Base-by-base conservation (phyloP, 2,113 vertebrate genomes). In the Tupaia chinensis region DNA sequence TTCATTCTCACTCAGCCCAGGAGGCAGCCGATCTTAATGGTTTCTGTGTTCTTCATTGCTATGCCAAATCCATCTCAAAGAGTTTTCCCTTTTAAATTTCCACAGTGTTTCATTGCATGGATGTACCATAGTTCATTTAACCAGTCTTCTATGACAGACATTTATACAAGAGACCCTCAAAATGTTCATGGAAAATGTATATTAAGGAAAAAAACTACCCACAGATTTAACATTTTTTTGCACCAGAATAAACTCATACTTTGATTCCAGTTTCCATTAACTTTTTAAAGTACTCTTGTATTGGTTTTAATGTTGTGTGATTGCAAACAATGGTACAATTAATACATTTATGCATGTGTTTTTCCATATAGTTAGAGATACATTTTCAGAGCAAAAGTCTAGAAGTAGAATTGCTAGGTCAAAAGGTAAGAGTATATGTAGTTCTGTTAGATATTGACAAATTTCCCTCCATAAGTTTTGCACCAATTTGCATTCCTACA, bases 331-430 rank as follows among this genome's bases (percentile, higher is more conserved):
- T 85, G 56, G 16, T 90, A 1, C 11, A 73, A 83, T 73, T 29
- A 90, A 90, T 85, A 72, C 54, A 78, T 84, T 14, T 85, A 10
- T 63, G 4, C 9, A 72, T 63, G 60, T 63, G 25, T 29, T 34
- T 90, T 94, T 85, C 79, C 65, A 72, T 34, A 54, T 12, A 61
- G 6, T 56, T 76, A 17, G 54, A 69, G 23, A 69, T 79, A 34
- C 61, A 65, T 65, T 68, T 77, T 61, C 65, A 85, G 27, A 6
- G 13, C 32, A 85, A 84, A 90, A 29, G 17, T 16, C 70, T 17
- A 77, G 19, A 94, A 77, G n/a, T 88, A 23, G 61, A 81, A 89
- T 82, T 77, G 58, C 34, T 77, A 83, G 74, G 32, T 84, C 20
- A 84, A 69, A 83, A 89, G 22, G 8, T 69, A 70, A 90, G 10